phyloP scores from a whole-genome alignment of 2,888 invertebrate species.

The Tiliacea citrago region DNA sequence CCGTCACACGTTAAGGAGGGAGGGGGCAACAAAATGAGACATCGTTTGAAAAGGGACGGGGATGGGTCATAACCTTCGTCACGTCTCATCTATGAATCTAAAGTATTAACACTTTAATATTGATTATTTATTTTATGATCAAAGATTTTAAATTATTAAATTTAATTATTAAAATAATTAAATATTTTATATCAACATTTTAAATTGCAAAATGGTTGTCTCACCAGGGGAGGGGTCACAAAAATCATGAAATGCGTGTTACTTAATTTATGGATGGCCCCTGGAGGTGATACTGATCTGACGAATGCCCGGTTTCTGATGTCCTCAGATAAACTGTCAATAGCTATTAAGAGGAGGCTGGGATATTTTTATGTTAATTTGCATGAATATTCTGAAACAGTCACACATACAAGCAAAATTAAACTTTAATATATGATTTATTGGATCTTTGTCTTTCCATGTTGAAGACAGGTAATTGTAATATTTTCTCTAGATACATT shows the following conservation, averaged over 20 bases:
- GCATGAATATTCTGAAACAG: no score
- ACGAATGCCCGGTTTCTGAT: background rate
- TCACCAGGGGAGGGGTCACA: no score
- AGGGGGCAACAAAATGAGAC: background rate
- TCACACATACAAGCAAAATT: no score
- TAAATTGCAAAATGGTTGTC: no score
- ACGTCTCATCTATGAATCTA: background rate
- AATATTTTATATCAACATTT: background rate
- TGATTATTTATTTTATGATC: background rate
- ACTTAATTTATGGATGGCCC: background rate
- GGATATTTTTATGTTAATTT: no score
- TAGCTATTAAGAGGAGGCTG: no score
- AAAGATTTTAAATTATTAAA: background rate
- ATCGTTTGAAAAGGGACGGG: background rate
- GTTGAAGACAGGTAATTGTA: no score
- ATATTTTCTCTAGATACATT: no score
- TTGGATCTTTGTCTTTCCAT: no score
- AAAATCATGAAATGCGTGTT: background rate
- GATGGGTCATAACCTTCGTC: background rate
- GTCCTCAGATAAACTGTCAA: no score
- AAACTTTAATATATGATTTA: no score
- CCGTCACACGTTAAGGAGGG: background rate
- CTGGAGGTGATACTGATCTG: background rate
- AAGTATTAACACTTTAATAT: background rate
- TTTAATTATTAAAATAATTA: no score